These are phyloP conservation scores for Mormyrops attenuatus DNA, from an alignment of 2,797 vertebrate species.

Conservation along the genomic window DNA sequence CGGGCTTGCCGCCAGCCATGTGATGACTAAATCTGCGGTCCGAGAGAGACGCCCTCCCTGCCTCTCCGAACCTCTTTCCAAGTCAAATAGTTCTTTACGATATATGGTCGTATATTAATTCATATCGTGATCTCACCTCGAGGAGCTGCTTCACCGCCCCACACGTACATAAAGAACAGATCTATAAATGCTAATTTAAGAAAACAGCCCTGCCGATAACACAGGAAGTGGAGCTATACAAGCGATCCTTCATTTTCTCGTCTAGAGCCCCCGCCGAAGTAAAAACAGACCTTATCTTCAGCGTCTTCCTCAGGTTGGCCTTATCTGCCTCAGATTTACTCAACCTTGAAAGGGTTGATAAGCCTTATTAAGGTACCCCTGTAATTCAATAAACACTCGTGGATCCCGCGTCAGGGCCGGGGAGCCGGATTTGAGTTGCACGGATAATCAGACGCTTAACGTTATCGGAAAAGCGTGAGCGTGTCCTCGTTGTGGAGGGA, in stretches of 20 bases:
- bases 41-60: neutral
- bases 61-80: neutral
- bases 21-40: conserved; percentile 9
- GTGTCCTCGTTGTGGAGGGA: neutral
- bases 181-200: neutral
- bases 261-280: neutral
- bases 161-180: neutral
- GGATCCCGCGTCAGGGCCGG: neutral
- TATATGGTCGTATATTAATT: neutral
- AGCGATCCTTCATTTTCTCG: conserved; percentile 7
- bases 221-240: neutral
- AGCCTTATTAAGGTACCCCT: conserved; percentile 5
- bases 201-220: neutral
- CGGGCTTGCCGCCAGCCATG: neutral
- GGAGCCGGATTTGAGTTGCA: neutral
- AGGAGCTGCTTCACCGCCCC: neutral
- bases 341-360: conserved; percentile 9
- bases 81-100: conserved; percentile 15
- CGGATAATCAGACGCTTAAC: neutral
- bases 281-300: neutral
- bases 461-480: neutral
- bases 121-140: neutral
- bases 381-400: conserved; percentile 15
- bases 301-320: neutral
- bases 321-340: neutral